Evolutionary conservation across 1,140 invertebrate genomes (phyloP), one percentile per base, ranked within the genome.

Genomic region (Solen grandis): DNA sequence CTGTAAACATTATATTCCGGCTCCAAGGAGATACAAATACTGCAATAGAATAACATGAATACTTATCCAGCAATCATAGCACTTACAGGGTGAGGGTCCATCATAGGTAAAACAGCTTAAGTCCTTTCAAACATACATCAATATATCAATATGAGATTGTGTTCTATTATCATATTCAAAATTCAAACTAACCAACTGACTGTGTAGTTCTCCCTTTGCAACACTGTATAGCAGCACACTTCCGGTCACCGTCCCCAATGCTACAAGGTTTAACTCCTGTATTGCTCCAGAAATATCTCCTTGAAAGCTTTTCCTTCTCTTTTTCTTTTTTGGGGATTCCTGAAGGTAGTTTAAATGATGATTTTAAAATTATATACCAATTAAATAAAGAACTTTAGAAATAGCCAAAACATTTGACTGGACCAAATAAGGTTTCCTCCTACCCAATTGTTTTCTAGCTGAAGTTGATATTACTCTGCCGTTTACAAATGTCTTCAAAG

Each of bases 151-250:
- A 4, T 33, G 59, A 8, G 19, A 31, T n/a, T 2, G 8, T 27
- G 35, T 5, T 38, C 16, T 38, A 65, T 65, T 10, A 65, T 31
- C 2, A 10, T n/a, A n/a, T 19, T 5, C 54, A 69, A 52, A 5
- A 27, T 52, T 2, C 16, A 13, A 22, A 55, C 72, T 76, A 82
- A 89, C 88, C 84, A 94, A 86, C 54, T 90, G 90, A 83, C 86
- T 90, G 36, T 92, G 90, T 68, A 95, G 92, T 88, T 94, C 94
- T n/a, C 93, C 95, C 89, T 94, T 94, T 13, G 93, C 84, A 52
- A 95, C 90, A 27, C 95, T 95, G 90, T 95, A 96, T 79, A 95
- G 87, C 25, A 95, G 90, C 19, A 96, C 92, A 80, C 93, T 92
- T 52, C 95, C 95, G 75, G 93, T 93, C 0, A 90, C 89, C 22